phyloP scores from a whole-genome alignment of 2,888 invertebrate species.

The Norana najaformis region DNA sequence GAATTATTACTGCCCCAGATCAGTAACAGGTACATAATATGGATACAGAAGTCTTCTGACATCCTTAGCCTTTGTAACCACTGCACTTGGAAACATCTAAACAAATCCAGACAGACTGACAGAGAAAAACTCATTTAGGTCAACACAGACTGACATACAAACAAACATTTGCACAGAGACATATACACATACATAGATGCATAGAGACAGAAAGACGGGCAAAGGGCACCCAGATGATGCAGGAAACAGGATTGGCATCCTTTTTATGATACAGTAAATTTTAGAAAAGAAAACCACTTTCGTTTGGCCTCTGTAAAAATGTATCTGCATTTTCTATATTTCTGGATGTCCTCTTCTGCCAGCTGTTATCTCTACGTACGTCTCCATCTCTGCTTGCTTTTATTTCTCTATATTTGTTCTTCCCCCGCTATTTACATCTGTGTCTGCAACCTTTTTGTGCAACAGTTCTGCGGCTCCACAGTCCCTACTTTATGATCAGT shows the following conservation, averaged over 20 bases:
- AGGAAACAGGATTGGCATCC: background rate
- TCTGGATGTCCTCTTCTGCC: background rate
- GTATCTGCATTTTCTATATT: background rate
- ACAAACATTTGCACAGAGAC: background rate
- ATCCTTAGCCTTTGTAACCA: background rate
- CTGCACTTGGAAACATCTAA: background rate
- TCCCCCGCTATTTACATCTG: background rate
- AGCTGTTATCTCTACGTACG: background rate
- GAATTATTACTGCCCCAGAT: conserved; percentile 5
- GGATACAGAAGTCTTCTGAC: background rate
- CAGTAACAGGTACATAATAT: conserved; percentile 3
- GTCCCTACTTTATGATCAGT: background rate
- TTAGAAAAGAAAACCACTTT: background rate
- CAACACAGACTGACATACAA: background rate
- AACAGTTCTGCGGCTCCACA: background rate
- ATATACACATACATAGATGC: background rate
- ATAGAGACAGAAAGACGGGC: background rate
- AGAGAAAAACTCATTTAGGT: background rate
- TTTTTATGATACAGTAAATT: background rate
- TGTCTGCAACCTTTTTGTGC: background rate
- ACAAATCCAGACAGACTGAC: background rate
- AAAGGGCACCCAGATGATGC: background rate
- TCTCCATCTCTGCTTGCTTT: background rate
- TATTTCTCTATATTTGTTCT: background rate
- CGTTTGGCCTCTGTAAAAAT: background rate